Percentiles rank a stretch among this genome's conserved stretches.
These are phyloP conservation scores for Pantelozetes paolii DNA, from an alignment of 2,888 invertebrate species.

Conservation along the genomic window DNA sequence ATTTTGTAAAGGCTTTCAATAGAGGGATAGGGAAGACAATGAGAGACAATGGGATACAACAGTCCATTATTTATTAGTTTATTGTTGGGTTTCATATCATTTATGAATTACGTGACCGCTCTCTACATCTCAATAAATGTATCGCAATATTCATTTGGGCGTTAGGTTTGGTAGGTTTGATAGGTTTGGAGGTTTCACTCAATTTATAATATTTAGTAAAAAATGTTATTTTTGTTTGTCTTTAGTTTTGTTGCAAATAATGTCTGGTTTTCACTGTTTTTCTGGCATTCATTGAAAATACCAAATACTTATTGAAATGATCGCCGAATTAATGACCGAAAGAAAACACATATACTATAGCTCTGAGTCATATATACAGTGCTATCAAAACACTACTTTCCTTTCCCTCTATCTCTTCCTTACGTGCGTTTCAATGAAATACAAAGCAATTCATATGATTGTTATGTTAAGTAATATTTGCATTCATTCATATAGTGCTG, in stretches of 20 bases:
- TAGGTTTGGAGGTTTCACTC: neutral
- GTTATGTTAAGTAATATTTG: neutral
- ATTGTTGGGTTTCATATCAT: slow-evolving; percentile 23
- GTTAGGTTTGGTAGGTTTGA: neutral
- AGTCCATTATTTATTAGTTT: slow-evolving; percentile 29
- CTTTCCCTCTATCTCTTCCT: neutral
- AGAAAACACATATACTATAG: slow-evolving; percentile 10
- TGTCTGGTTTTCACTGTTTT: no score
- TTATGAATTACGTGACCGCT: slow-evolving; percentile 32
- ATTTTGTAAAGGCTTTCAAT: neutral
- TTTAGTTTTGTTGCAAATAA: no score
- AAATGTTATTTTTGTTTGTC: slow-evolving; percentile 22
- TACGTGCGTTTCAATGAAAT: slow-evolving; percentile 15
- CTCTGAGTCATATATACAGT: slow-evolving; percentile 9
- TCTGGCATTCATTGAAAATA: no score
- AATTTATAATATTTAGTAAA: no score
- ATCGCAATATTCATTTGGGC: slow-evolving; percentile 33
- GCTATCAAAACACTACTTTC: slow-evolving; percentile 27
- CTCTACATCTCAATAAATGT: slow-evolving; percentile 27
- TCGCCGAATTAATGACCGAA: slow-evolving; percentile 26
- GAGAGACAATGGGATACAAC: no score
- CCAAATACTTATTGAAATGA: slow-evolving; percentile 32
- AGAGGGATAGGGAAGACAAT: no score
- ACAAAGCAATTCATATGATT: neutral
- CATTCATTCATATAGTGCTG: neutral